phyloP scores from a whole-genome alignment of 2,888 invertebrate genomes.

The Ryuthela nishihirai region DNA sequence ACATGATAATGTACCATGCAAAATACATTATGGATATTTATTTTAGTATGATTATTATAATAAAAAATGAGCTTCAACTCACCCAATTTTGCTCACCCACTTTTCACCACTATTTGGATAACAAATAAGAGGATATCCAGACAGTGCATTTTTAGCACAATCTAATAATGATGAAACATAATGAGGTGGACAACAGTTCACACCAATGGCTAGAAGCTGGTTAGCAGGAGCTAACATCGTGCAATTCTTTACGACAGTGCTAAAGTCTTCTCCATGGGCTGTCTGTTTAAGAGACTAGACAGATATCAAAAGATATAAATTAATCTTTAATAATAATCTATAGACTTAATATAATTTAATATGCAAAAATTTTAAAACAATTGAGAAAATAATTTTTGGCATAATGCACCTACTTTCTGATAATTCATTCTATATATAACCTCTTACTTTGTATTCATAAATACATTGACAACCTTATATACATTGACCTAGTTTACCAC shows the following conservation, averaged over 20 bases:
- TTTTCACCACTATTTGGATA: slow-evolving; percentile 91
- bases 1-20: too few relatives aligned
- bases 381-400: too few relatives aligned
- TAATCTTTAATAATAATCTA: too few relatives aligned
- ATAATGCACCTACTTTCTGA: too few relatives aligned
- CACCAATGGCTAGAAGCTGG: slow-evolving; percentile 81
- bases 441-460: too few relatives aligned
- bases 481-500: too few relatives aligned
- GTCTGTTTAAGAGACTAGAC: slow-evolving; percentile 61
- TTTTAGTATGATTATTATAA: too few relatives aligned
- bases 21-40: too few relatives aligned
- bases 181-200: slow-evolving; percentile 77
- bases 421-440: too few relatives aligned
- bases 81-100: slow-evolving; percentile 59
- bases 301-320: slow-evolving; percentile 6
- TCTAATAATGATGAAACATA: slow-evolving; percentile 62
- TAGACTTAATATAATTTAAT: too few relatives aligned
- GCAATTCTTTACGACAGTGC: slow-evolving; percentile 61
- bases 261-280: slow-evolving; percentile 76
- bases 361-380: too few relatives aligned
- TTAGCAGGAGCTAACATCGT: slow-evolving; percentile 52
- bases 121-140: slow-evolving; percentile 70
- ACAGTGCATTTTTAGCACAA: slow-evolving; percentile 42
- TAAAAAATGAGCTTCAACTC: slow-evolving; percentile 55
- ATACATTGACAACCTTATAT: too few relatives aligned